Evolutionary conservation across 1,140 invertebrate species (phyloP).

Genomic region (Colletes gigas): DNA sequence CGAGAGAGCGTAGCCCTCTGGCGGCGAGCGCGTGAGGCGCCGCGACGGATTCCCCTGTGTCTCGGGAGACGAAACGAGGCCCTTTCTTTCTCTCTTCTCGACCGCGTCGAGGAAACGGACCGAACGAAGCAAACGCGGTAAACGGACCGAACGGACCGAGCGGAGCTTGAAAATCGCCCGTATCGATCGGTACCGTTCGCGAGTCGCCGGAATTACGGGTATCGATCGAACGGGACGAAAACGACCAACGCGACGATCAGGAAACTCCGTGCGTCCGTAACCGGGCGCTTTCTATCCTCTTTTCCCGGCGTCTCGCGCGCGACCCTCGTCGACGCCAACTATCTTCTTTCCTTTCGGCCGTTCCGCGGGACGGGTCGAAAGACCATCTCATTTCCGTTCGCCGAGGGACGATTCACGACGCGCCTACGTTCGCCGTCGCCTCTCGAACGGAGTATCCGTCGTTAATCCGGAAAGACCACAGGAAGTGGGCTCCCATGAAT

Average conservation of each 20-base stretch:
- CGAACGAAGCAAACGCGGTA: constrained; percentile 28
- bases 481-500: constrained; percentile 38
- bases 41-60: too few relatives aligned
- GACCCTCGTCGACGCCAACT: not conserved
- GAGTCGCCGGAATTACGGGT: constrained; percentile 56
- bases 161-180: constrained; percentile 54
- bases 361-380: constrained; percentile 43
- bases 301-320: not conserved
- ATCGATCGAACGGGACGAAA: constrained; percentile 58
- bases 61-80: not conserved
- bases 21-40: too few relatives aligned
- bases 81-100: not conserved
- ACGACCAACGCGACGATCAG: constrained; percentile 54
- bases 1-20: too few relatives aligned
- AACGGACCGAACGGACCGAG: constrained; percentile 37
- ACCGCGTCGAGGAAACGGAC: constrained; percentile 21
- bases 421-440: not conserved
- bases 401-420: constrained; percentile 48
- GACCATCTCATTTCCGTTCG: constrained; percentile 61
- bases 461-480: constrained; percentile 58
- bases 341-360: constrained; percentile 17
- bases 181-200: constrained; percentile 57
- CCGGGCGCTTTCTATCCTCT: constrained; percentile 5
- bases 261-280: constrained; percentile 39
- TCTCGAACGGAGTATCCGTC: constrained; percentile 24